These are phyloP conservation scores for Semicossyphus pulcher DNA, from an alignment of 2,113 vertebrate species.

Conservation along the genomic window DNA sequence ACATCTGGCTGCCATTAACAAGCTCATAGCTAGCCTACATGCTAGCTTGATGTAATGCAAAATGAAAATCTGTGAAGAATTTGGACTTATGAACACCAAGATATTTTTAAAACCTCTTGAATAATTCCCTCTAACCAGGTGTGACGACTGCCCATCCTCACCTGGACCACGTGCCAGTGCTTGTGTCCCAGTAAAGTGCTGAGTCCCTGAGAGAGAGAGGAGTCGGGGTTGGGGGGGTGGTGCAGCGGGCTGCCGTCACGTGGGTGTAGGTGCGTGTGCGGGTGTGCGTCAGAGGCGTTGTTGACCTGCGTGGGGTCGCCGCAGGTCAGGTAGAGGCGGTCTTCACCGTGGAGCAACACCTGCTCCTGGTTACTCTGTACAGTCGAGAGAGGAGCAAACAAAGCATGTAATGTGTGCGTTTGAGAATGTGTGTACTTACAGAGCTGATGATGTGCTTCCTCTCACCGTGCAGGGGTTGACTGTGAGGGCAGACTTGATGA, in stretches of 20 bases:
- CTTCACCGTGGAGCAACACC: slow-evolving; percentile 96
- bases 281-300: slow-evolving; percentile 78
- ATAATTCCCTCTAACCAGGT: too few species aligned
- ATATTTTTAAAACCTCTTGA: too few species aligned
- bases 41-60: too few species aligned
- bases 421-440: neutral
- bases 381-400: neutral
- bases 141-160: slow-evolving; percentile 61
- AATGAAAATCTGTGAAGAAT: too few species aligned
- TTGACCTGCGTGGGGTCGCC: slow-evolving; percentile 91
- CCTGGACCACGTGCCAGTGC: slow-evolving; percentile 99
- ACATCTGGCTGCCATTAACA: too few species aligned
- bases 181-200: slow-evolving; percentile 99
- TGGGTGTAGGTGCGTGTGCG: slow-evolving; percentile 60
- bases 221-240: slow-evolving; percentile 78
- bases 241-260: slow-evolving; percentile 83
- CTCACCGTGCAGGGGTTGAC: slow-evolving; percentile 98
- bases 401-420: neutral
- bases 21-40: too few species aligned
- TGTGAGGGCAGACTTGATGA: slow-evolving; percentile 97
- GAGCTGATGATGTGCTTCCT: neutral
- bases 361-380: slow-evolving; percentile 97
- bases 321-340: slow-evolving; percentile 96
- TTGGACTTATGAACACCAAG: too few species aligned
- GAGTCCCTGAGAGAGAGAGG: slow-evolving; percentile 94